Percentiles rank a stretch among this genome's conserved stretches.
phyloP scores from a whole-genome alignment of 2,888 invertebrate genomes.

The Eurytoma californica region DNA sequence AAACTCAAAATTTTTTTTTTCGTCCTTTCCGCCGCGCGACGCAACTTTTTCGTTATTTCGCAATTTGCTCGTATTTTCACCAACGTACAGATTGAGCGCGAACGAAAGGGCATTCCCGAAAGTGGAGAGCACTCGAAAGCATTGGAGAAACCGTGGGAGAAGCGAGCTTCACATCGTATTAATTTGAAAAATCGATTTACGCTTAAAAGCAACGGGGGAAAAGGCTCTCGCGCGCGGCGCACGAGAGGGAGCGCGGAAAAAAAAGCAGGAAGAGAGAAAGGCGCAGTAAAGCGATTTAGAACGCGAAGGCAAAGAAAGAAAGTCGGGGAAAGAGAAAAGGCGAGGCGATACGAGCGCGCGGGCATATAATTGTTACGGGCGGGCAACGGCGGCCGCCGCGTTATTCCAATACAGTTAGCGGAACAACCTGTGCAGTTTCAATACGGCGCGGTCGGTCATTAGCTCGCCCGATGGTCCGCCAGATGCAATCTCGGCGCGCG shows the following conservation, averaged over 20 bases:
- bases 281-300: conserved; percentile 15
- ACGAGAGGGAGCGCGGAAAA: too few relatives aligned
- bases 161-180: conserved; percentile 47
- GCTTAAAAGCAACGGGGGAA: neutral
- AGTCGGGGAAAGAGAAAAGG: neutral
- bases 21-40: too few relatives aligned
- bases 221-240: neutral
- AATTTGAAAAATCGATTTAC: conserved; percentile 38
- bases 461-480: conserved; percentile 63
- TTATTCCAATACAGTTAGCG: conserved; percentile 57
- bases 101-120: too few relatives aligned
- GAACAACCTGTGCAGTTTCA: conserved; percentile 65
- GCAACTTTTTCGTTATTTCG: too few relatives aligned
- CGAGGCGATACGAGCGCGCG: conserved; percentile 13
- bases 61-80: too few relatives aligned
- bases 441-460: conserved; percentile 64
- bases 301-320: too few relatives aligned
- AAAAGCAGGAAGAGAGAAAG: neutral
- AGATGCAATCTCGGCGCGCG: conserved; percentile 62
- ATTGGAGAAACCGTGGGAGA: too few relatives aligned
- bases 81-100: too few relatives aligned
- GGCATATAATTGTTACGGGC: conserved; percentile 52
- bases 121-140: too few relatives aligned
- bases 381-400: conserved; percentile 28
- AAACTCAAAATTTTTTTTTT: too few relatives aligned